Evolutionary conservation across 2,797 vertebrate species (phyloP), one percentile per base, ranked within the genome.

Genomic region (Pyrocephalus nanus): DNA sequence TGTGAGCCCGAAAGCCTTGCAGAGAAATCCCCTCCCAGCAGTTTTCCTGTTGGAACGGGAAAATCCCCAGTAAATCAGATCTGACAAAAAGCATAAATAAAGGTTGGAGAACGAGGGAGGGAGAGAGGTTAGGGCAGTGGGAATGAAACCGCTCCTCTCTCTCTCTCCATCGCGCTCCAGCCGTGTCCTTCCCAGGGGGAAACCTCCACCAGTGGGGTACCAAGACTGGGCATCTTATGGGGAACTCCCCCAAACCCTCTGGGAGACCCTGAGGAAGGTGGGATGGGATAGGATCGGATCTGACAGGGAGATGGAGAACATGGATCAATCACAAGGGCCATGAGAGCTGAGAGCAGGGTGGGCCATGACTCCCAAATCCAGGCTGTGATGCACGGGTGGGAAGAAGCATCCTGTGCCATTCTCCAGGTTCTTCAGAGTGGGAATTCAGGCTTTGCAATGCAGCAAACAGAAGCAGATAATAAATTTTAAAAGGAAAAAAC

Each of bases 21-120:
- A 79, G 60, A 66, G 80, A 86, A 88, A 57, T 83, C 50, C 75
- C 82, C 57, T 87, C 71, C 72, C 36, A 50, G 93, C 72, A 54
- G 53, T 92, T 80, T 69, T 91, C 61, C 78, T 72, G 90, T 62
- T 40, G 74, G n/a, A 64, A 83, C n/a, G 71, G 85, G 91, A 91
- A 90, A 94, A 89, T 48, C 55, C 67, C 82, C 48, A 21, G 75
- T 90, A 92, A 95, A 95, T 88, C 95, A 88, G 90, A 57, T 80
- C 81, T 69, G 55, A 78, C 3, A 7, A 32, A 93, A 91, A 77
- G 61, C 81, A 92, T 73, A 87, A 92, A 91, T 84, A 94, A 85
- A 85, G 70, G 54, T n/a, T 84, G 86, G 15, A 8, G 58, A 65
- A 42, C 13, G 45, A 83, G 40, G 55, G 66, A 76, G 62, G 51